These are phyloP conservation scores for Rhinophrynus dorsalis DNA, from an alignment of 2,797 vertebrate genomes.

Conservation along the genomic window DNA sequence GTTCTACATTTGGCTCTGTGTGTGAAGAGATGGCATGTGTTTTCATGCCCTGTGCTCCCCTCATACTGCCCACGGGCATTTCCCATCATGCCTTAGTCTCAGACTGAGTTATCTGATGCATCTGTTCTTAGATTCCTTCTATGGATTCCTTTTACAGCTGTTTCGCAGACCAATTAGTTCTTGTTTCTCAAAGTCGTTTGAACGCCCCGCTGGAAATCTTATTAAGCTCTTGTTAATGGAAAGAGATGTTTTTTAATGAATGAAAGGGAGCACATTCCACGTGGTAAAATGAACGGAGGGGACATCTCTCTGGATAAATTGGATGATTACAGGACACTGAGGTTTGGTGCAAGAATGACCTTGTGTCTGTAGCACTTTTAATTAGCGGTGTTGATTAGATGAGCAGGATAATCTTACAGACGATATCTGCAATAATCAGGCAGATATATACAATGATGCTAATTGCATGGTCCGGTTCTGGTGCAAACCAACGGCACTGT, in stretches of 20 bases:
- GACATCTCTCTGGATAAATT: slow-evolving; percentile 5
- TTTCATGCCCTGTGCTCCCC: slow-evolving; percentile 6
- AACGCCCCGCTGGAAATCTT: slow-evolving; percentile 24
- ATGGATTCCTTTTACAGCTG: slow-evolving; percentile 5
- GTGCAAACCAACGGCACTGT: no score
- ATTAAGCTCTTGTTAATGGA: slow-evolving; percentile 26
- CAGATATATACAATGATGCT: no score
- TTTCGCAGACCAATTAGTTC: slow-evolving; percentile 33
- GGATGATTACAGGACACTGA: slow-evolving; percentile 10
- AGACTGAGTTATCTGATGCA: slow-evolving; percentile 6
- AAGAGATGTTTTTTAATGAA: slow-evolving; percentile 36
- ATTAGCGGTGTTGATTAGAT: slow-evolving; percentile 8
- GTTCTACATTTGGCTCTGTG: neutral
- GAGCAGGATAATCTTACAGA: neutral
- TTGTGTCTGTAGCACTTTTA: neutral
- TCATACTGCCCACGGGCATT: slow-evolving; percentile 16
- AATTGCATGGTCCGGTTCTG: no score
- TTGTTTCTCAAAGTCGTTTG: slow-evolving; percentile 23
- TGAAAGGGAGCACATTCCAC: slow-evolving; percentile 10
- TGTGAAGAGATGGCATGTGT: slow-evolving; percentile 14
- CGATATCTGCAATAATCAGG: neutral
- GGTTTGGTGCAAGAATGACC: neutral
- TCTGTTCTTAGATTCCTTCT: neutral
- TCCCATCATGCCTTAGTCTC: slow-evolving; percentile 2
- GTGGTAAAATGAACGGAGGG: slow-evolving; percentile 13